Evolutionary conservation across 2,888 invertebrate genomes (phyloP), one percentile per base, ranked within the genome.

Genomic region (Automeris io): DNA sequence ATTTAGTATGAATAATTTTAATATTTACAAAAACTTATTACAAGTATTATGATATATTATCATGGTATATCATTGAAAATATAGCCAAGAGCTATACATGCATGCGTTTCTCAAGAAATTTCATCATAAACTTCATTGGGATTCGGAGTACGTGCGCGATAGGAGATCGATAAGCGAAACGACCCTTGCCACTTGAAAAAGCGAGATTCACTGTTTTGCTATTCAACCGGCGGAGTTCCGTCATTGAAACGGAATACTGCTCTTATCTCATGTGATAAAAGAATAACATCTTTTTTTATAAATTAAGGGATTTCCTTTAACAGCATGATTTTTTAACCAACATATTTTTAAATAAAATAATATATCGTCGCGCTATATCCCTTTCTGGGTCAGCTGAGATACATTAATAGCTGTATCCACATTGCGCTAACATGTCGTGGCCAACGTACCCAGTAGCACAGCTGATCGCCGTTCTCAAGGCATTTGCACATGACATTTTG

Each of bases 121-220:
- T 61, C 58, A 61, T 63, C 59, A 61, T 53, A 55, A 56, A 61
- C 54, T 66, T 68, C 64, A 74, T 77, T 75, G 67, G 52, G 61
- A 77, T 77, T 74, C 76, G 37, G 51, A 49, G 50, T 51, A 56
- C 71, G 75, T 65, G 50, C 60, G 42, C 64, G 68, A 74, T 74
- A 74, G 71, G 63, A 61, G 72, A 74, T 75, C 76, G 74, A 76
- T 77, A 74, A 71, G 61, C 66, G 66, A 57, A 69, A 71, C 68
- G 70, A 70, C 67, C 68, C 63, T 59, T 61, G 59, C 54, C 67
- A 62, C 61, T 61, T 57, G 65, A 69, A 71, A 70, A 71, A 72
- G 67, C 68, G 66, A 67, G 68, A 74, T 70, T 64, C 71, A 62
- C 70, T 60, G 66, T 63, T 73, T 72, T 73, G 56, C 66, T 71